phyloP scores from a whole-genome alignment of 2,113 vertebrate species.

The Lepus timidus region DNA sequence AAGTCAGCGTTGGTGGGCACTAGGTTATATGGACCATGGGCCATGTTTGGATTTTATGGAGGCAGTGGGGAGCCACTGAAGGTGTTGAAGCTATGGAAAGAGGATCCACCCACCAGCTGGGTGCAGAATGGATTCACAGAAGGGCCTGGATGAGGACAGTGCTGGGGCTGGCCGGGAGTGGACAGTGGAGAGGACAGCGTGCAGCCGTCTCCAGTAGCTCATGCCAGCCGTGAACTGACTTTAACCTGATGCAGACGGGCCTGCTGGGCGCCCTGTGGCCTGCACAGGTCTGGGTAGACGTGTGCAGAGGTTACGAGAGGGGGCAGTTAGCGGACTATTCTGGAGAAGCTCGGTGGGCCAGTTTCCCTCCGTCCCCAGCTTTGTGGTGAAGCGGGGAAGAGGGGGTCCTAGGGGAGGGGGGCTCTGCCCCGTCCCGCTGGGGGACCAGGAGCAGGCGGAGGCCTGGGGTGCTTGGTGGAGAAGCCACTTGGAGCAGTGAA shows the following conservation, averaged over 20 bases:
- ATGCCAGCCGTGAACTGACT: background rate
- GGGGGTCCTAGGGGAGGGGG: background rate
- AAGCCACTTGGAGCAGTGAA: background rate
- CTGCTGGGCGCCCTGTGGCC: background rate
- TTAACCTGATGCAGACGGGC: background rate
- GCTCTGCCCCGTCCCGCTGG: background rate
- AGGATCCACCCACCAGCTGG: accelerated
- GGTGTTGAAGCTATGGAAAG: background rate
- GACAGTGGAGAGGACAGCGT: too few relatives aligned
- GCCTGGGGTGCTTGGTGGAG: background rate
- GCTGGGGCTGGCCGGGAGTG: background rate
- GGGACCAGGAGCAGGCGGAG: background rate
- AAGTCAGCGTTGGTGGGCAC: background rate
- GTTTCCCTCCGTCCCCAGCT: background rate
- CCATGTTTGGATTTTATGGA: background rate
- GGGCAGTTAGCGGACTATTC: background rate
- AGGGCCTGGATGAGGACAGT: background rate
- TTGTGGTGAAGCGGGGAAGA: accelerated
- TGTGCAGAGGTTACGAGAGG: background rate
- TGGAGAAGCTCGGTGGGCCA: background rate
- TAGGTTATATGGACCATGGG: too few relatives aligned
- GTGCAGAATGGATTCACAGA: background rate
- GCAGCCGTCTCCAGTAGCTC: too few relatives aligned
- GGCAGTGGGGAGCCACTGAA: background rate
- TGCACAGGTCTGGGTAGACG: background rate